A percentile compares a stretch with the other conserved stretches of the same genome.
Evolutionary conservation across 1,140 invertebrate species (phyloP).

Genomic region (Leucophenga varia): DNA sequence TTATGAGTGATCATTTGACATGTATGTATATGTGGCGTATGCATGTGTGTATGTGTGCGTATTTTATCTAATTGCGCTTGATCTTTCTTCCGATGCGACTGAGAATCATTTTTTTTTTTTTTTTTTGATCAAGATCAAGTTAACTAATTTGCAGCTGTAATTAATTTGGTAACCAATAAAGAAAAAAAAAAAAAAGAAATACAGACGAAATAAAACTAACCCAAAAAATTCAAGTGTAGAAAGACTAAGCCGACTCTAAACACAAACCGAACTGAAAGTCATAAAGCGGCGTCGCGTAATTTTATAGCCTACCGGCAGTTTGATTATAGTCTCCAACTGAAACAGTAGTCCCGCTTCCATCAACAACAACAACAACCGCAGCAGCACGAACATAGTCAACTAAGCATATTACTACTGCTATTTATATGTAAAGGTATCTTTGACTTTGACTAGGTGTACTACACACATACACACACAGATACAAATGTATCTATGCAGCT

Average conservation of each 20-base stretch:
- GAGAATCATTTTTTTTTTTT: conserved; percentile 5
- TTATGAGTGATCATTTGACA: not conserved
- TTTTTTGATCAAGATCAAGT: conserved; percentile 43
- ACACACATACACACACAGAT: no score
- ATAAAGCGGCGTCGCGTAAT: conserved; percentile 25
- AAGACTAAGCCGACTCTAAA: conserved; percentile 9
- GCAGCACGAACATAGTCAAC: no score
- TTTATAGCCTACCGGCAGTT: conserved; percentile 48
- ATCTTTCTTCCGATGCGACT: not conserved
- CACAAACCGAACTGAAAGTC: not conserved
- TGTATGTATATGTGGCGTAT: no score
- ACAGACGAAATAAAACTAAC: conserved; percentile 5
- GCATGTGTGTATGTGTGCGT: no score
- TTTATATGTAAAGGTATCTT: no score
- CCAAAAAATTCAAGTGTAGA: conserved; percentile 13
- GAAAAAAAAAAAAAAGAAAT: no score
- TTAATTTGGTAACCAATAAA: conserved; percentile 54
- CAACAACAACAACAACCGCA: no score
- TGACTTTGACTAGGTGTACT: no score
- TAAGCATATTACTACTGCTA: no score
- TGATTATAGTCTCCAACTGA: conserved; percentile 51
- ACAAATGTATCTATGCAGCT: no score
- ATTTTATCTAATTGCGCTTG: not conserved
- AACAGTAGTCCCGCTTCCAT: conserved; percentile 40
- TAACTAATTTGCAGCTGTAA: conserved; percentile 50